Conservation (phyloP, 2,797 vertebrate species). For the Phalloptychus januarius region DNA sequence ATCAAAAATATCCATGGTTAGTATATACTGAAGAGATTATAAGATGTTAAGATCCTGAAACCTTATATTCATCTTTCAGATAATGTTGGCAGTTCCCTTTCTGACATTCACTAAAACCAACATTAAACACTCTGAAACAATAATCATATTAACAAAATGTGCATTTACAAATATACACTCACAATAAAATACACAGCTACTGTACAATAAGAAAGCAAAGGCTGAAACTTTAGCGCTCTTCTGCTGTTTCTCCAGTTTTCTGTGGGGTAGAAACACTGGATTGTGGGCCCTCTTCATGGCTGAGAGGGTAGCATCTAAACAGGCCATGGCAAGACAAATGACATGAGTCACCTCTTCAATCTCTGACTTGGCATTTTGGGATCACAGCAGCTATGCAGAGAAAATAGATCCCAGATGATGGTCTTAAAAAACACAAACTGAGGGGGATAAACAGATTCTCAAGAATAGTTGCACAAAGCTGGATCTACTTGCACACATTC, state of each 20-base stretch:
- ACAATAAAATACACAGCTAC: slow-evolving; percentile 65
- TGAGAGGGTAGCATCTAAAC: slow-evolving; percentile 74
- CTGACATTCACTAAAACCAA: slow-evolving; percentile 49
- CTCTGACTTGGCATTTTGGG: slow-evolving; percentile 83
- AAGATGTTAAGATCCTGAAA: slow-evolving; percentile 16
- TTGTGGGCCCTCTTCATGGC: slow-evolving; percentile 71
- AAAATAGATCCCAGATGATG: slow-evolving; percentile 85
- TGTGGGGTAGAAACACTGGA: slow-evolving; percentile 55
- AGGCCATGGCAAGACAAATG: slow-evolving; percentile 74
- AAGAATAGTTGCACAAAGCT: slow-evolving; percentile 69
- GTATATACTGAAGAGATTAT: slow-evolving; percentile 40
- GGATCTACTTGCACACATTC: slow-evolving; percentile 86
- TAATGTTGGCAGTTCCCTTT: slow-evolving; percentile 3
- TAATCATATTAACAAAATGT: slow-evolving; percentile 70
- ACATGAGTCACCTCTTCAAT: slow-evolving; percentile 83
- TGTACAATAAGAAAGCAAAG: slow-evolving; percentile 60
- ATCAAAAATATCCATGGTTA: slow-evolving; percentile 44
- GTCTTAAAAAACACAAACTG: slow-evolving; percentile 34
- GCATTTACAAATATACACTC: slow-evolving; percentile 78
- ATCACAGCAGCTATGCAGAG: slow-evolving; percentile 81
- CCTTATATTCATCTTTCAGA: slow-evolving; percentile 27
- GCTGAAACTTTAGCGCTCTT: slow-evolving; percentile 50
- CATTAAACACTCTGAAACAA: slow-evolving; percentile 40
- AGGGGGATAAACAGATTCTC: slow-evolving; percentile 61
- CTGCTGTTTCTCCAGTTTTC: slow-evolving; percentile 57